phyloP scores from a whole-genome alignment of 1,140 invertebrate species.

The Drusus annulatus region DNA sequence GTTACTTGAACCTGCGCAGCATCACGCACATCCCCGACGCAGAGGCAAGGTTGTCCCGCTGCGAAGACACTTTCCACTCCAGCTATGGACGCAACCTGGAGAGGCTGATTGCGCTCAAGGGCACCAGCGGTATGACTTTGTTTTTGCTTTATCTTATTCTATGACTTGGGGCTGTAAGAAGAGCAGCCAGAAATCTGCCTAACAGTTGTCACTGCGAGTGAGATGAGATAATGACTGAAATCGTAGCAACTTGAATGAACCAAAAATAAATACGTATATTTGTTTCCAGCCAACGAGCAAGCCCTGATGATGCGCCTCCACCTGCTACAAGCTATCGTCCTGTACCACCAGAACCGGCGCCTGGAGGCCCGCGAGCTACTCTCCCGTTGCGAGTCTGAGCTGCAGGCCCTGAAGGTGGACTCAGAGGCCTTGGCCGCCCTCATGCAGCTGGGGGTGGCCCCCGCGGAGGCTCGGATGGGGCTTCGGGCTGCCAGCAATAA shows the following conservation, averaged over 20 bases:
- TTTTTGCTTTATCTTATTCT: no score
- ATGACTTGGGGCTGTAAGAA: no score
- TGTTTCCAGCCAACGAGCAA: conserved; percentile 75
- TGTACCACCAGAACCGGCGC: conserved; percentile 81
- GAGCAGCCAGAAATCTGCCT: no score
- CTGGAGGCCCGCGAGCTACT: conserved; percentile 74
- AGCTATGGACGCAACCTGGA: conserved; percentile 82
- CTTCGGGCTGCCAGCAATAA: conserved; percentile 76
- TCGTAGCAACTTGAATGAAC: no score
- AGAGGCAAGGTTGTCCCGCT: conserved; percentile 75
- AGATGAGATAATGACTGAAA: no score
- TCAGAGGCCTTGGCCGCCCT: conserved; percentile 61
- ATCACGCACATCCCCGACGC: conserved; percentile 82
- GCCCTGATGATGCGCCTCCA: conserved; percentile 83
- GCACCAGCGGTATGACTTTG: conserved; percentile 68
- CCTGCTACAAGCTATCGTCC: conserved; percentile 82
- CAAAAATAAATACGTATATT: no score
- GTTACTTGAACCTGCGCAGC: conserved; percentile 83
- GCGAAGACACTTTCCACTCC: conserved; percentile 77
- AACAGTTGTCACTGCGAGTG: no score
- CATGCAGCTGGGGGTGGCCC: conserved; percentile 74
- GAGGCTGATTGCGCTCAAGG: conserved; percentile 80
- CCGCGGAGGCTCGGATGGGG: conserved; percentile 76
- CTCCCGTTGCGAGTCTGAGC: conserved; percentile 74
- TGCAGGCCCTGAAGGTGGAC: conserved; percentile 72